Evolutionary conservation across 2,113 vertebrate genomes (phyloP).

Genomic region (Gopherus evgoodei): DNA sequence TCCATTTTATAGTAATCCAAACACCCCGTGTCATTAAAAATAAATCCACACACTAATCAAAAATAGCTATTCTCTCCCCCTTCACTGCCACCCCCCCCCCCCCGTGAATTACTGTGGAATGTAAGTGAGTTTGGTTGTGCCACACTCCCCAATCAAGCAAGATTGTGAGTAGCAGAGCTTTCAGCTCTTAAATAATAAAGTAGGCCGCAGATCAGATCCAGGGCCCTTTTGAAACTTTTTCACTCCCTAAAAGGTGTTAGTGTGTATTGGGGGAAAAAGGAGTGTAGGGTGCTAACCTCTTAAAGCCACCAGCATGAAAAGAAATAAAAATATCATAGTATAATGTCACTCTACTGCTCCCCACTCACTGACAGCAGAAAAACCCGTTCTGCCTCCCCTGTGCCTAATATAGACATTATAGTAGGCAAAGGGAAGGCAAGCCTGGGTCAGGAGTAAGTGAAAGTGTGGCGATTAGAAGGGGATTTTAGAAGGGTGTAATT

Average conservation of each 20-base stretch:
- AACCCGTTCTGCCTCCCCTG: rapidly evolving
- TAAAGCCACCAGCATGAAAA: not conserved
- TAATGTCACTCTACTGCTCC: not conserved
- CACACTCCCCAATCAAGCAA: not conserved
- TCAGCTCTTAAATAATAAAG: not conserved
- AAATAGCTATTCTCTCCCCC: rapidly evolving
- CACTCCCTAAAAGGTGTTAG: not conserved
- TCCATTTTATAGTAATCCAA: not conserved
- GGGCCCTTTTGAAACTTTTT: not conserved
- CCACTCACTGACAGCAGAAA: not conserved
- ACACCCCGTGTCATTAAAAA: not conserved
- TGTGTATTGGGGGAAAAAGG: not conserved
- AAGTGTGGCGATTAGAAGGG: constrained; percentile 21
- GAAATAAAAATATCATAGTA: not conserved
- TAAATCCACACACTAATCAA: not conserved
- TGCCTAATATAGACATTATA: not conserved
- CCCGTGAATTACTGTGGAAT: not conserved
- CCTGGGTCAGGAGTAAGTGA: not conserved
- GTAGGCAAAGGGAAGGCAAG: constrained; percentile 12
- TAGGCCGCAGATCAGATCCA: too few relatives aligned
- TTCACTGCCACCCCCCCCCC: not conserved
- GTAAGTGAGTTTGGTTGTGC: not conserved
- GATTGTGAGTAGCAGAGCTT: not conserved
- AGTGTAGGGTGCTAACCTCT: not conserved
- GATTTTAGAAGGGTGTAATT: constrained; percentile 39